These are phyloP conservation scores for Cygnus atratus DNA, from an alignment of 2,113 vertebrate species.

Conservation along the genomic window DNA sequence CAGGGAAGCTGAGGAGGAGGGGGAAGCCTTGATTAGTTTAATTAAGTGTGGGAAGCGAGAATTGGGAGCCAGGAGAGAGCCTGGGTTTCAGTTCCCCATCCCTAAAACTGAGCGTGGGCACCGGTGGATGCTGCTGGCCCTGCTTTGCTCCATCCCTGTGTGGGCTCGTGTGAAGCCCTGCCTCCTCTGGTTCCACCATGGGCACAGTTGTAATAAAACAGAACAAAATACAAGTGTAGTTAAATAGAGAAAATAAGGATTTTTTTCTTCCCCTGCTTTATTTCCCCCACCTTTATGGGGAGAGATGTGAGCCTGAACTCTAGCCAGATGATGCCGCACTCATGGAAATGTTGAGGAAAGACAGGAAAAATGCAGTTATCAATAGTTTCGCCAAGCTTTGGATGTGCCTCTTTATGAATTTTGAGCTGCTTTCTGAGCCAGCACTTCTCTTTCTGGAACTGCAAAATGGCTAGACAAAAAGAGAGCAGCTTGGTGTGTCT, in stretches of 20 bases:
- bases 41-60: neutral
- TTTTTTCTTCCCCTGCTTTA: neutral
- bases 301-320: neutral
- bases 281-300: neutral
- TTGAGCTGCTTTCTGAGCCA: neutral
- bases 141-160: neutral
- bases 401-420: accelerated
- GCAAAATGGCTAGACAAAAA: neutral
- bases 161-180: neutral
- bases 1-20: neutral
- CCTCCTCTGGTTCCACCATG: accelerated
- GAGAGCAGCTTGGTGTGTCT: accelerated
- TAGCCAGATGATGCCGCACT: neutral
- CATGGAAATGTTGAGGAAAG: neutral
- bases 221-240: neutral
- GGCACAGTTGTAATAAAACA: neutral
- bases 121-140: neutral
- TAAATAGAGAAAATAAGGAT: neutral
- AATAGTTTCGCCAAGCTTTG: neutral
- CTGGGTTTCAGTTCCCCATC: neutral
- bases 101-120: neutral
- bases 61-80: neutral
- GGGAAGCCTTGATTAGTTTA: neutral
- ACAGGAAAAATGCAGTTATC: accelerated
- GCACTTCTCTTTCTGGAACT: neutral